Evolutionary conservation across 1,140 invertebrate species (phyloP), one percentile per base, ranked within the genome.

Genomic region (Episyrphus balteatus): DNA sequence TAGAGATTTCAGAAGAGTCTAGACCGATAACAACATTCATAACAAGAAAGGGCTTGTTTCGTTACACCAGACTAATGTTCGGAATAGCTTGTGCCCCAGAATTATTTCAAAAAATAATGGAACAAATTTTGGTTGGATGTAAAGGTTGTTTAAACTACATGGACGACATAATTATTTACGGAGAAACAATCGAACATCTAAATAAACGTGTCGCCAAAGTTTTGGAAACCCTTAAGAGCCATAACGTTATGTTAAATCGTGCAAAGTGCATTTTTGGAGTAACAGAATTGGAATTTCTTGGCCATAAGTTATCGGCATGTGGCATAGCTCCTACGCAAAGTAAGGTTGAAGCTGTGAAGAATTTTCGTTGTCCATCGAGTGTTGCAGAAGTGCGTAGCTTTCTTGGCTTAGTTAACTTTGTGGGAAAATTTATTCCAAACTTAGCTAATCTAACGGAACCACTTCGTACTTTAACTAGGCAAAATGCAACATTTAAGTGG

Each of bases 21-120:
- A 44, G 59, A 14, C 42, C 58, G 19, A 64, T 69, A 31, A 70
- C 66, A 15, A 65, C 66, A 34, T 68, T 68, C 50, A 57, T 55
- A 18, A 61, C 57, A 17, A 51, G 56, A 33, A 53, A 55, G 45
- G 66, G 66, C 13, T 44, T 65, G 32, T 68, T 55, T 52, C 38
- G 57, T 38, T 70, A 66, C 49, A 66, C 63, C 40, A 44, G 66
- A 30, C 43, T 70, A 18, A 61, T 62, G 57, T 54, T 49, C 36
- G 62, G 62, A 3, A 52, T 66, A 3, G 47, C 36, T 30, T 55
- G 47, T 31, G 62, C 67, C 14, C 65, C 66, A 15, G 66, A 68
- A 52, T 49, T 57, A 13, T 70, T 68, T 52, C 68, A 71, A 55
- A 61, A 61, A 51, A 62, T 51, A n/a, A 51, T 66, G 47, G 51